These are phyloP conservation scores for Heteromurus nitidus DNA, from an alignment of 2,888 invertebrate species.

Conservation along the genomic window DNA sequence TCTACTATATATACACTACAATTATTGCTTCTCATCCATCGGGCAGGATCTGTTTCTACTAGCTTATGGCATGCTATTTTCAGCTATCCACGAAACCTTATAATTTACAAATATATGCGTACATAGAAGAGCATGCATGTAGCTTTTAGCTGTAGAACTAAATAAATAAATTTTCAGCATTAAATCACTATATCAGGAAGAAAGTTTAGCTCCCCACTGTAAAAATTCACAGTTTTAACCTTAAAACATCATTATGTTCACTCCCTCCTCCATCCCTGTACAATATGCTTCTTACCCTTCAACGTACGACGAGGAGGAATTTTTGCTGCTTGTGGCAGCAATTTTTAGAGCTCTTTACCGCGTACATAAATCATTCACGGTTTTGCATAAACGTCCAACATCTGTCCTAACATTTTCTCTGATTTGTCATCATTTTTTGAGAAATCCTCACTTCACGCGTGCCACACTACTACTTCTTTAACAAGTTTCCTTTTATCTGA, in stretches of 20 bases:
- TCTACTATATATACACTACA: not conserved
- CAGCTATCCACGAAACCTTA: not conserved
- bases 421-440: slow-evolving; percentile 35
- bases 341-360: slow-evolving; percentile 31
- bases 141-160: slow-evolving; percentile 14
- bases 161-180: slow-evolving; percentile 2
- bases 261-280: not conserved
- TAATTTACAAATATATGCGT: not conserved
- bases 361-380: slow-evolving; percentile 45
- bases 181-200: slow-evolving; percentile 16
- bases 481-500: not conserved
- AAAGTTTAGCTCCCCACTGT: not conserved
- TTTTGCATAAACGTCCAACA: slow-evolving; percentile 32
- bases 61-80: not conserved
- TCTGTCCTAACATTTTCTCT: slow-evolving; percentile 39
- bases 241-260: slow-evolving; percentile 15
- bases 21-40: not conserved
- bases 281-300: slow-evolving; percentile 5
- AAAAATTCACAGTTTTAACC: slow-evolving; percentile 1
- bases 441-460: not conserved
- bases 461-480: not conserved
- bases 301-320: not conserved
- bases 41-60: not conserved
- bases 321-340: slow-evolving; percentile 37
- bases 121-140: slow-evolving; percentile 17